phyloP scores from a whole-genome alignment of 2,113 vertebrate species.

The Eublepharis macularius region DNA sequence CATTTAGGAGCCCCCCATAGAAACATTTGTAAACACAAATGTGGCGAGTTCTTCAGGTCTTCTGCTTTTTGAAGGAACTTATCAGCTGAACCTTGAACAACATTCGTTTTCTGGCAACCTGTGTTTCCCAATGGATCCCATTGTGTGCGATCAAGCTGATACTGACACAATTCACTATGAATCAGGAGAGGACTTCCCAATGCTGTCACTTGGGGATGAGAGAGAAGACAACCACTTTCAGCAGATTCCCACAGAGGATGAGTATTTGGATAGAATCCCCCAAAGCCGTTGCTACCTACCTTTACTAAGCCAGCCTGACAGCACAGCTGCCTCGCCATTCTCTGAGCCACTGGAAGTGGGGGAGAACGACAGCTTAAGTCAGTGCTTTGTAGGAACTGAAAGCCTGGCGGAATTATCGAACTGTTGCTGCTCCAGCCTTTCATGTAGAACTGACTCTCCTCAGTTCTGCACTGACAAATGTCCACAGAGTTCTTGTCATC shows the following conservation, averaged over 20 bases:
- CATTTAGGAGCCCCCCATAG: slow-evolving; percentile 57
- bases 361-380: slow-evolving; percentile 91
- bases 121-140: accelerated
- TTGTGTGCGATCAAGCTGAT: background rate
- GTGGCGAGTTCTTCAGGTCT: background rate
- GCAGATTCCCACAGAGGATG: slow-evolving; percentile 73
- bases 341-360: slow-evolving; percentile 88
- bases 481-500: slow-evolving; percentile 67
- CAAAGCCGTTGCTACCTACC: slow-evolving; percentile 34
- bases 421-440: slow-evolving; percentile 24
- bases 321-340: slow-evolving; percentile 71
- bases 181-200: background rate
- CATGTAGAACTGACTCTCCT: slow-evolving; percentile 15
- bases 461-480: slow-evolving; percentile 38
- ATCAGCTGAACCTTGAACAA: slow-evolving; percentile 59
- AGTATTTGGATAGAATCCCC: slow-evolving; percentile 70
- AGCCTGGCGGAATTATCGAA: slow-evolving; percentile 49
- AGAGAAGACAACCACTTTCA: slow-evolving; percentile 44
- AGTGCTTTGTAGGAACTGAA: slow-evolving; percentile 81
- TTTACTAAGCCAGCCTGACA: slow-evolving; percentile 40
- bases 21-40: slow-evolving; percentile 20
- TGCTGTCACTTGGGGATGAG: slow-evolving; percentile 36
- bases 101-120: slow-evolving; percentile 36
- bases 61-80: slow-evolving; percentile 26
- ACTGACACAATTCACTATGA: accelerated